Evolutionary conservation across 2,797 vertebrate genomes (phyloP).

Genomic region (Tragelaphus eurycerus): DNA sequence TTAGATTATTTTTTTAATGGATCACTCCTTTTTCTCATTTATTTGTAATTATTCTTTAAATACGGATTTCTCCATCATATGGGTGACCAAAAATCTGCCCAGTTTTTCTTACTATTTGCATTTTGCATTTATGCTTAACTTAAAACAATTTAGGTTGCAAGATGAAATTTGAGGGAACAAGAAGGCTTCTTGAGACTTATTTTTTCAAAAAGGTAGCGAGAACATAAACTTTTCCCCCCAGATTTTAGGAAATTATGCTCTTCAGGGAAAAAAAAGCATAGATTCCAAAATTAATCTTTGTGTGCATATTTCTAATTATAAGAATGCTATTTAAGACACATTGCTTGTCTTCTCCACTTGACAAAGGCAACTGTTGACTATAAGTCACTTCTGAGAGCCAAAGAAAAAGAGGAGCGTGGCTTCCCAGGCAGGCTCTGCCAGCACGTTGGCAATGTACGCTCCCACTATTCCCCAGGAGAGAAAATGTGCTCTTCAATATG

Average conservation of each 20-base stretch:
- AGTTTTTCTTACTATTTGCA: not conserved
- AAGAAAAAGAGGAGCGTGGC: not conserved
- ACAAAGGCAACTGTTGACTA: not conserved
- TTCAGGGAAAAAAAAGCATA: not conserved
- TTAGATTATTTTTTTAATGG: not conserved
- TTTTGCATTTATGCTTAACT: not conserved
- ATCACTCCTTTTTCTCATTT: not conserved
- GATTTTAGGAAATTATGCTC: constrained; percentile 4
- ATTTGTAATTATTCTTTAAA: not conserved
- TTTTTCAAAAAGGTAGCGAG: not conserved
- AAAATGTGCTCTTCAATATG: not conserved
- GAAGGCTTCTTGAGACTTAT: not conserved
- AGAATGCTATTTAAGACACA: not conserved
- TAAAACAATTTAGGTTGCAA: not conserved
- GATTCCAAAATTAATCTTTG: not conserved
- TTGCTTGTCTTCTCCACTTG: not conserved
- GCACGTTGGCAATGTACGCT: not conserved
- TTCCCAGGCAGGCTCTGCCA: not conserved
- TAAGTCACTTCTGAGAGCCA: not conserved
- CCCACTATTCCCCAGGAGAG: not conserved
- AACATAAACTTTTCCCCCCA: not conserved
- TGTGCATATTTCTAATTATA: not conserved
- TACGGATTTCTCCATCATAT: not conserved
- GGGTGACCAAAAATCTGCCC: not conserved
- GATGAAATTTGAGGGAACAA: not conserved